A percentile compares a stretch with the other conserved stretches of the same genome.
These are phyloP conservation scores for Athene noctua DNA, from an alignment of 2,113 vertebrate genomes.

Conservation along the genomic window DNA sequence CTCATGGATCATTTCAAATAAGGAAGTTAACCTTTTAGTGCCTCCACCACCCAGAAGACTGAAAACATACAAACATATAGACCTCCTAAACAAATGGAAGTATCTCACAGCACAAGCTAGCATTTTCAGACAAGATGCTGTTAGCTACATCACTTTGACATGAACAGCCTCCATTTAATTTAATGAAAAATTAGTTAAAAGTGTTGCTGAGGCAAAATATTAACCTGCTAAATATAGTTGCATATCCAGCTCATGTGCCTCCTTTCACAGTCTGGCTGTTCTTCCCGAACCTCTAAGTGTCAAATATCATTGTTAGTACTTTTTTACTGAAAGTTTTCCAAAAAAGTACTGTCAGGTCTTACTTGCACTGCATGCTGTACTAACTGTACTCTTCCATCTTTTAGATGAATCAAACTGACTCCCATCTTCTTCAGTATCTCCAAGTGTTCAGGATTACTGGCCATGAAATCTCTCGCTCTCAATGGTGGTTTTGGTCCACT, in stretches of 20 bases:
- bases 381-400: conserved; percentile 95
- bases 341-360: conserved; percentile 40
- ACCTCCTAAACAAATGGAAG: background rate
- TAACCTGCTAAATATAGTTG: background rate
- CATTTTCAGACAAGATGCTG: background rate
- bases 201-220: background rate
- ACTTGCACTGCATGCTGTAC: conserved; percentile 97
- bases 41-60: background rate
- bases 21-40: background rate
- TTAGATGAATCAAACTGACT: conserved; percentile 96
- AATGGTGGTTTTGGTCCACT: conserved; percentile 86
- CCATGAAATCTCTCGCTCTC: conserved; percentile 98
- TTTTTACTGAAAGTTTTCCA: background rate
- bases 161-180: background rate
- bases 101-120: background rate
- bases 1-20: background rate
- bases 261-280: background rate
- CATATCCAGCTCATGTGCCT: background rate
- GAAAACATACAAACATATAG: background rate
- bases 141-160: background rate
- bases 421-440: conserved; percentile 98
- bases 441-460: conserved; percentile 95
- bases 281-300: background rate
- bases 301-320: background rate
- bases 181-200: background rate